A percentile compares a stretch with the other conserved stretches of the same genome.
These are phyloP conservation scores for Megaceryle maxima DNA, from an alignment of 2,113 vertebrate genomes.

Conservation along the genomic window DNA sequence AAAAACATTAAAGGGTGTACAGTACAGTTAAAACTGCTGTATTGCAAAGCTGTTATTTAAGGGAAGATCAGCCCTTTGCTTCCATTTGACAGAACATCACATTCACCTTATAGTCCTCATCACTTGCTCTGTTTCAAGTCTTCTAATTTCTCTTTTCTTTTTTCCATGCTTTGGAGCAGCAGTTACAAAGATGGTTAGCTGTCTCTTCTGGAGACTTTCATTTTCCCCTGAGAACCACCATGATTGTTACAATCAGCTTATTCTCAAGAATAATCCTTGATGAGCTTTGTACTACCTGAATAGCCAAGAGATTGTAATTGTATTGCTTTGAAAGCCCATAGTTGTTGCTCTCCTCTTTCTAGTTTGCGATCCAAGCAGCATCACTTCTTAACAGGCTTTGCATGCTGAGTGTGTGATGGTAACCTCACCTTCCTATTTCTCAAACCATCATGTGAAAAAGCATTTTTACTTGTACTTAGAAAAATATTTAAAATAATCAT, in stretches of 20 bases:
- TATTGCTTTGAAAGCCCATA: not conserved
- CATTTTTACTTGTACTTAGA: not conserved
- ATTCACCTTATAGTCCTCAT: not conserved
- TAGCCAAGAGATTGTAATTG: not conserved
- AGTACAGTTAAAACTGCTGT: not conserved
- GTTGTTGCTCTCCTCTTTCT: not conserved
- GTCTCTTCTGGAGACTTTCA: not conserved
- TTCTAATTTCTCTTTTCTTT: not conserved
- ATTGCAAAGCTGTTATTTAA: not conserved
- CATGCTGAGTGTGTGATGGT: fast-evolving
- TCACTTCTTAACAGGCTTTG: not conserved
- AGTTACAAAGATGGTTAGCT: not conserved
- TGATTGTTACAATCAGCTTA: not conserved
- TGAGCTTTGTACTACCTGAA: not conserved
- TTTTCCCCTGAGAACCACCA: not conserved
- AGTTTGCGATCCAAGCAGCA: not conserved
- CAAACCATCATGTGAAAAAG: not conserved
- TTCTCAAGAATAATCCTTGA: not conserved
- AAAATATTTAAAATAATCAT: not conserved
- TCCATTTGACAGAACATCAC: not conserved
- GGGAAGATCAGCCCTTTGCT: not conserved
- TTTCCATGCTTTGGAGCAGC: not conserved
- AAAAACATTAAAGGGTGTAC: not conserved
- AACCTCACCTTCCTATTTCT: not conserved
- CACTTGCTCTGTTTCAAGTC: not conserved